Conservation (phyloP, 2,797 vertebrate genomes). For the Gallinago nigripennis region DNA sequence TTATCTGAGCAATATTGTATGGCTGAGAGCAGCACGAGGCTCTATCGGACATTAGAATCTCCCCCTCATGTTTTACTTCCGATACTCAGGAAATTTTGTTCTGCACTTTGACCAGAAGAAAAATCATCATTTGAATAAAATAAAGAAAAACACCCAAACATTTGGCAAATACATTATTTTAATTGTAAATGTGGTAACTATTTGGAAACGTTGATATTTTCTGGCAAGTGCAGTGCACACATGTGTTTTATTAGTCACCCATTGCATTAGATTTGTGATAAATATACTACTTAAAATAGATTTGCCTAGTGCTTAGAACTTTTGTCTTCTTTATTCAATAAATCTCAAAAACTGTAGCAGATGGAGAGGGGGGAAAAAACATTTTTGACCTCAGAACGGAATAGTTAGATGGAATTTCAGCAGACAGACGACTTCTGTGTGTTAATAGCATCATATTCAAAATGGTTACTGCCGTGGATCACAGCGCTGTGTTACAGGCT, state of each 20-base stretch:
- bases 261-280: constrained; percentile 28
- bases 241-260: constrained; percentile 46
- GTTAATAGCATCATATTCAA: constrained; percentile 1
- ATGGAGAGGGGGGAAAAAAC: background rate
- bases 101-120: background rate
- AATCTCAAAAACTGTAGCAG: constrained; percentile 1
- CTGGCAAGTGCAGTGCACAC: background rate
- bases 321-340: constrained; percentile 28
- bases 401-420: background rate
- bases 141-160: constrained; percentile 22
- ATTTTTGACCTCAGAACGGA: constrained; percentile 30
- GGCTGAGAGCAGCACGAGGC: background rate
- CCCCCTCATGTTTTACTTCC: constrained; percentile 3
- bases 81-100: constrained; percentile 43
- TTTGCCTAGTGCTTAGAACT: background rate
- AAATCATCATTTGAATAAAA: constrained; percentile 21
- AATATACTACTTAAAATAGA: constrained; percentile 49
- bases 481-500: background rate
- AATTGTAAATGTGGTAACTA: constrained; percentile 54
- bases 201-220: constrained; percentile 50
- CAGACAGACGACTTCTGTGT: background rate
- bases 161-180: constrained; percentile 46
- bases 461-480: background rate
- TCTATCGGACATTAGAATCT: background rate
- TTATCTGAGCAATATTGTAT: constrained; percentile 8